Conservation (phyloP, 92 coral and sea anemone genomes). For the Bergia puertoricense region DNA sequence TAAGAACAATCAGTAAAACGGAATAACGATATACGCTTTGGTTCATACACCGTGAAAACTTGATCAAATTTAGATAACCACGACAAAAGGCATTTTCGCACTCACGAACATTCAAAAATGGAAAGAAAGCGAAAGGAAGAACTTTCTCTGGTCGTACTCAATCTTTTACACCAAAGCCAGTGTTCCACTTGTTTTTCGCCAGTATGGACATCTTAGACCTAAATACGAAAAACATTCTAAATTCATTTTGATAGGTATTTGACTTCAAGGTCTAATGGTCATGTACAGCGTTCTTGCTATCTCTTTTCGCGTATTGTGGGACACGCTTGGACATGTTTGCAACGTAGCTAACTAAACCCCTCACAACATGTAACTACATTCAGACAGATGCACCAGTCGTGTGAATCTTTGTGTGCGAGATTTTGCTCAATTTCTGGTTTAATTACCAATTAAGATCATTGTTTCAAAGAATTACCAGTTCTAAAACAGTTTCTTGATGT, state of each 20-base stretch:
- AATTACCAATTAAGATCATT: neutral
- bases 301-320: neutral
- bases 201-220: neutral
- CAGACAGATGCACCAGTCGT: neutral
- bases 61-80: constrained; percentile 40
- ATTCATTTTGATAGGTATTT: neutral
- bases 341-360: neutral
- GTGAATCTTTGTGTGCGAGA: neutral
- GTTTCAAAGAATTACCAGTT: neutral
- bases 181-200: neutral
- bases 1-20: constrained; percentile 29
- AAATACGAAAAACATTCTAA: neutral
- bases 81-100: constrained; percentile 39
- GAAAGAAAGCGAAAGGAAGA: neutral
- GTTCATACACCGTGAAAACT: constrained; percentile 37
- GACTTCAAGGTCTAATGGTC: constrained; percentile 5
- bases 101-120: constrained; percentile 21
- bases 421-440: neutral
- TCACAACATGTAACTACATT: neutral
- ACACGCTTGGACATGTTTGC: constrained; percentile 21
- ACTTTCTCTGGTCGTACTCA: neutral
- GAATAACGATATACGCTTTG: constrained; percentile 24
- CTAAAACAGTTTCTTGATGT: neutral
- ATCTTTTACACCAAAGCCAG: neutral
- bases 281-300: constrained; percentile 2